Evolutionary conservation across 2,888 invertebrate species (phyloP), one percentile per base, ranked within the genome.

Genomic region (Cordylochernes scorpioides): DNA sequence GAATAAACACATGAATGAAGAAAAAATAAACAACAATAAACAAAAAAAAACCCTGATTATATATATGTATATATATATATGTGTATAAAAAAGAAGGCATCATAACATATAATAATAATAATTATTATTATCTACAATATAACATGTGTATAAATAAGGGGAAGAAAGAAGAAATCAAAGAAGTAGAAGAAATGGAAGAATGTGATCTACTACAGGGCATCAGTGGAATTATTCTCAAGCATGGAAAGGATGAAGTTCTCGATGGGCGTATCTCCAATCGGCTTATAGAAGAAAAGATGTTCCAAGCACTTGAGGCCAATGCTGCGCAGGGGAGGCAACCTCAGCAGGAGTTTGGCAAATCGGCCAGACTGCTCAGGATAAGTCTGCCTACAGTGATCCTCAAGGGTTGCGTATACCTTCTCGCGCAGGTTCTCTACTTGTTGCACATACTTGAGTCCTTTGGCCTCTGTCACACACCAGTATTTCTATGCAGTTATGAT

Each of bases 291-390:
- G 62, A 82, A 88, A 41, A 88, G 63, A 56, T 86, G 80, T 54
- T 91, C 88, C 48, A 78, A 63, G 58, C 84, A 82, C 58, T 86
- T 86, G 27, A 91, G 67, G 33, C 80, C 78, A 49, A 86, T 82
- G 39, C 78, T 78, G 36, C 82, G 66, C 27, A 86, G 62, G 14
- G 82, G 74, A 5, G 84, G 84, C 48, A 86, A 59, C 39, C 84
- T 70, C 33, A 86, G 59, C 33, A 94, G 60, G 8, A 97, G 61
- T 52, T 94, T 82, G 21, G 94, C 91, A 56, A 97, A 91, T 26
- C 97, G 63, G 5, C 86, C 86, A 24, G 82, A 74, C 49, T 94
- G 91, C 16, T 73, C 68, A 17, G 84, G 73, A 58, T 80, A 78
- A 40, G 70, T 67, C 22, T 68, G 64, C 38, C 78, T 69, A 38